Percentiles rank a stretch among this genome's conserved stretches.
phyloP scores from a whole-genome alignment of 2,797 vertebrate species.

The Okamejei kenojei region DNA sequence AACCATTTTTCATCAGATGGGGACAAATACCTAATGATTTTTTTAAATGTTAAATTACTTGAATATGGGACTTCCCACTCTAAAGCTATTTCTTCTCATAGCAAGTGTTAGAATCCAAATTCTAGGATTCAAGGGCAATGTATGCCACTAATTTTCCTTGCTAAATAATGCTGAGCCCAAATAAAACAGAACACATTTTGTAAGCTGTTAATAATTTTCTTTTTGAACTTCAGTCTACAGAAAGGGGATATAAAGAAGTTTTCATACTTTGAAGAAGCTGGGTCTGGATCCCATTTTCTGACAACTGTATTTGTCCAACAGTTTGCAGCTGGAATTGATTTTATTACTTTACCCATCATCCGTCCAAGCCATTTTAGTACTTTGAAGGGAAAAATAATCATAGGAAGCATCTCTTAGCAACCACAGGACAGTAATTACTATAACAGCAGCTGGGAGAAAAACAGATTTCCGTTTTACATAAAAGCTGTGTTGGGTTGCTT shows the following conservation, averaged over 20 bases:
- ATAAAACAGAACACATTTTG: conserved; percentile 44
- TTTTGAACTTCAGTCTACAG: conserved; percentile 31
- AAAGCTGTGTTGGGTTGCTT: conserved; percentile 75
- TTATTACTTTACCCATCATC: conserved; percentile 81
- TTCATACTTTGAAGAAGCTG: conserved; percentile 63
- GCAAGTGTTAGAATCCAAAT: conserved; percentile 46
- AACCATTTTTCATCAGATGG: not conserved
- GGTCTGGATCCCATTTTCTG: conserved; percentile 77
- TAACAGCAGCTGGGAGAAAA: conserved; percentile 84
- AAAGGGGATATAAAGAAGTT: conserved; percentile 43
- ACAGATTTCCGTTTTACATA: conserved; percentile 85
- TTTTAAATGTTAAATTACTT: not conserved
- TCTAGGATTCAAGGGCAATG: conserved; percentile 49
- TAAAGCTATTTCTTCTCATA: conserved; percentile 39
- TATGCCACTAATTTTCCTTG: conserved; percentile 56
- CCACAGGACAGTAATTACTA: conserved; percentile 88
- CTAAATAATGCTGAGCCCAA: conserved; percentile 52
- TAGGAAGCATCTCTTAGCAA: conserved; percentile 87
- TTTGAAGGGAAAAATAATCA: conserved; percentile 61
- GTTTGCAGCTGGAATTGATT: conserved; percentile 81
- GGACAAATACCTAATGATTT: not conserved
- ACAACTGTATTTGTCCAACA: conserved; percentile 79
- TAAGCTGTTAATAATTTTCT: conserved; percentile 47
- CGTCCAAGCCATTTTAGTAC: conserved; percentile 68
- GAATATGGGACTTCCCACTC: not conserved